Evolutionary conservation across 2,113 vertebrate genomes (phyloP), one percentile per base, ranked within the genome.

Genomic region (Pachycephala philippinensis): DNA sequence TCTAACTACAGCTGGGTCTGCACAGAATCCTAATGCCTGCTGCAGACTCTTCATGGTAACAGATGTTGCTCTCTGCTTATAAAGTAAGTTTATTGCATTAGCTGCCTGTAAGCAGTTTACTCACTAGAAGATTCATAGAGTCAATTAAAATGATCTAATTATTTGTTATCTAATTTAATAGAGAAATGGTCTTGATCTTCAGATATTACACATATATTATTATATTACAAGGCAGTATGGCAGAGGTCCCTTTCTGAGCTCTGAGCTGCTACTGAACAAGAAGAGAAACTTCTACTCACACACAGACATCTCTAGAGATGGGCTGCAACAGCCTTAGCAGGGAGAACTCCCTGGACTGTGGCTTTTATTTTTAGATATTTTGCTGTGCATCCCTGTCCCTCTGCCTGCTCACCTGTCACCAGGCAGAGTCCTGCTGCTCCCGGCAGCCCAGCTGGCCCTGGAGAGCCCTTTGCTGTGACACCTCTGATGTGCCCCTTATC

Each of bases 81-180:
- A 93, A 94, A 96, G 89, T 95, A 88, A 84, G 95, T 93, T 97
- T 95, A 95, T 95, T 92, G 84, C 95, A 95, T 96, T 97, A 95
- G 89, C 80, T 93, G 88, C 94, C 94, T 81, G 94, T 86, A 95
- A 97, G 96, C 92, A 91, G 78, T 97, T 95, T 96, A 81, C 76
- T 95, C 86, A 80, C 77, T 45, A 33, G 82, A 96, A 97, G 96
- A 97, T 86, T 97, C 97, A 97, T 81, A 84, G 86, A 93, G 76
- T 79, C 80, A 94, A 97, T 97, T 94, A 96, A 95, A 98, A 90
- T 80, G 84, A 96, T 91, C 96, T 96, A 92, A 97, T 98, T 96
- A 96, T 97, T 97, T 95, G 95, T 92, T 87, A 94, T 89, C 65
- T 84, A 91, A 96, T 96, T 96, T 97, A 97, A 97, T 93, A 96